Evolutionary conservation across 2,888 invertebrate genomes (phyloP).

Genomic region (Liodrosophila aerea): DNA sequence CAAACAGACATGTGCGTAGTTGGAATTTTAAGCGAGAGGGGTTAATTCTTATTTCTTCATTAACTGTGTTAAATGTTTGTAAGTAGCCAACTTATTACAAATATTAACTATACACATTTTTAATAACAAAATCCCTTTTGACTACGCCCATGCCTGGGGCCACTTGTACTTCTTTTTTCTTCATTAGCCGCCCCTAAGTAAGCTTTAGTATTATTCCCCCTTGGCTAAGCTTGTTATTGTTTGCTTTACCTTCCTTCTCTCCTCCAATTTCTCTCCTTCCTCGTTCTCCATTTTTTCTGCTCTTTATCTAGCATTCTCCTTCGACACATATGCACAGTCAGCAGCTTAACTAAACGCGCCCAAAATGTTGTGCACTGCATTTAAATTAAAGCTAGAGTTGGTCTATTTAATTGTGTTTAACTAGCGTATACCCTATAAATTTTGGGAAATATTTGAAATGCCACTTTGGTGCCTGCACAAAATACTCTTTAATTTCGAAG

Average conservation of each 20-base stretch:
- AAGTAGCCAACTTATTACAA: too few relatives aligned
- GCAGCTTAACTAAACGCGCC: conserved; percentile 38
- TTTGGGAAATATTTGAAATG: not conserved
- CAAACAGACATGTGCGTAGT: too few relatives aligned
- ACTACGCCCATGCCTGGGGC: conserved; percentile 7
- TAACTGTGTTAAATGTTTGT: too few relatives aligned
- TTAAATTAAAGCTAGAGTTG: conserved; percentile 39
- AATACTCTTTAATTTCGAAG: too few relatives aligned
- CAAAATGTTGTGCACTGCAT: conserved; percentile 52
- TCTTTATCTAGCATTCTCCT: not conserved
- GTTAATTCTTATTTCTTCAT: too few relatives aligned
- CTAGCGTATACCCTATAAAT: conserved; percentile 14
- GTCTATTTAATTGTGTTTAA: not conserved
- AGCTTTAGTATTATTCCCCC: conserved; percentile 42
- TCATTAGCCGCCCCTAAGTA: conserved; percentile 63
- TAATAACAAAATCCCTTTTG: not conserved
- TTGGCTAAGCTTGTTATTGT: conserved; percentile 23
- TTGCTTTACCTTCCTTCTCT: conserved; percentile 31
- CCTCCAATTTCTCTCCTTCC: conserved; percentile 1
- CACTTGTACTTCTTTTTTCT: conserved; percentile 61
- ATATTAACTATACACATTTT: too few relatives aligned
- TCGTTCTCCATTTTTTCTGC: not conserved
- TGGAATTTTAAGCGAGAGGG: too few relatives aligned
- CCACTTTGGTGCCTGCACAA: too few relatives aligned
- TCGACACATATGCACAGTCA: conserved; percentile 47